Conservation (phyloP, 2,113 vertebrate species). For the Nesoenas mayeri region DNA sequence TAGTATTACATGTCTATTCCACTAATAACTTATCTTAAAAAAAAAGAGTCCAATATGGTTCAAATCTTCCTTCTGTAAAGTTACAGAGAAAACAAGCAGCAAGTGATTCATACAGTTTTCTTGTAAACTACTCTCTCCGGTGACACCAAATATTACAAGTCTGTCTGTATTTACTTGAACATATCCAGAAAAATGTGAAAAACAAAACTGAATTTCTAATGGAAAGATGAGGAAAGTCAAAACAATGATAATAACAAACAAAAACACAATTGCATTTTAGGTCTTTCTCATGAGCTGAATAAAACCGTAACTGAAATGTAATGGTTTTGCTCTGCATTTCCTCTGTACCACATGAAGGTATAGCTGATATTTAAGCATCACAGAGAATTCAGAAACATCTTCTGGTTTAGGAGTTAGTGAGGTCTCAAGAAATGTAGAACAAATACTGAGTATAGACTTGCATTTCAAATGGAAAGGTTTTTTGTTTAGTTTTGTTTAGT, state of each 20-base stretch:
- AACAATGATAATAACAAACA: not conserved
- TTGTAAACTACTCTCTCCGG: not conserved
- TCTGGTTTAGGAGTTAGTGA: not conserved
- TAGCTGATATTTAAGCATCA: not conserved
- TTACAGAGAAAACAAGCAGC: not conserved
- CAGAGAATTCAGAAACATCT: not conserved
- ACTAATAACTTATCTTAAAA: not conserved
- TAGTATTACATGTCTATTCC: not conserved
- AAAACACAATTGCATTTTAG: not conserved
- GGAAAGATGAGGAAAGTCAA: not conserved
- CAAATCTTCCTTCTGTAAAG: not conserved
- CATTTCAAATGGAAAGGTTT: not conserved
- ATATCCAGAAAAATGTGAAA: not conserved
- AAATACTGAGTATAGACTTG: not conserved
- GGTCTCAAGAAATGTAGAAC: not conserved
- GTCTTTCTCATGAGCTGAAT: not conserved
- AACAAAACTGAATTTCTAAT: not conserved
- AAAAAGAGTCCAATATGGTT: not conserved
- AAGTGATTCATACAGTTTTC: not conserved
- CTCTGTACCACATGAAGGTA: not conserved
- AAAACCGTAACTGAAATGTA: not conserved
- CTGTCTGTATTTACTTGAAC: not conserved
- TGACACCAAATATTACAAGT: not conserved
- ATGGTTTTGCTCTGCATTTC: not conserved
- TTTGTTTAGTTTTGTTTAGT: not conserved